phyloP scores from a whole-genome alignment of 2,888 invertebrate genomes.

The Cantharis lateralis region DNA sequence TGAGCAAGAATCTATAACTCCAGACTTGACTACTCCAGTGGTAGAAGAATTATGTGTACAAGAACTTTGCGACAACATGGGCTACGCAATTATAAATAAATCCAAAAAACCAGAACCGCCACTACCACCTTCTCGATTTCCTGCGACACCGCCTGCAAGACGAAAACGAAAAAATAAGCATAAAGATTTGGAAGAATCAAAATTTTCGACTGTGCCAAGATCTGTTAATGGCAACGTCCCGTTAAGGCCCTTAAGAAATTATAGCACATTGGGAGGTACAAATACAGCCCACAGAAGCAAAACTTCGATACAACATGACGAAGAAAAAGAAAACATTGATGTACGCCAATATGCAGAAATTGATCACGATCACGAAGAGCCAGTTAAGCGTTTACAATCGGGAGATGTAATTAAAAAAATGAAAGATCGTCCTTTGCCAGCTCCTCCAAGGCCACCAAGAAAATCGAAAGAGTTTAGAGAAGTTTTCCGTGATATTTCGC shows the following conservation, averaged over 20 bases:
- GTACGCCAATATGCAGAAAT: conserved; percentile 67
- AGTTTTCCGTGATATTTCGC: conserved; percentile 46
- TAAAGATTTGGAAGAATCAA: conserved; percentile 60
- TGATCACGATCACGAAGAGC: conserved; percentile 63
- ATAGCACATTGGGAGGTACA: conserved; percentile 65
- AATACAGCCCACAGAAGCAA: conserved; percentile 62
- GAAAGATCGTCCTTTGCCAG: conserved; percentile 83
- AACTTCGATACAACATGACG: conserved; percentile 42
- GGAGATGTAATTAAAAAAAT: conserved; percentile 80
- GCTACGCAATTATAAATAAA: conserved; percentile 81
- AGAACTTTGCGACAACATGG: conserved; percentile 54
- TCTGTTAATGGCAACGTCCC: conserved; percentile 60
- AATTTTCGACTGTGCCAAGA: conserved; percentile 73
- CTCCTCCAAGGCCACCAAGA: conserved; percentile 84
- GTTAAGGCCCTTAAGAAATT: conserved; percentile 63
- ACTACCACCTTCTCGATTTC: conserved; percentile 65
- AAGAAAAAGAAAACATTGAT: conserved; percentile 54
- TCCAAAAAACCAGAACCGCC: conserved; percentile 55
- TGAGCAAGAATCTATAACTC: conserved; percentile 66
- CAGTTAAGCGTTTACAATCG: conserved; percentile 68
- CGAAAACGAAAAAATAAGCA: conserved; percentile 32
- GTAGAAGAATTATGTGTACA: conserved; percentile 46
- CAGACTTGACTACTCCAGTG: conserved; percentile 50
- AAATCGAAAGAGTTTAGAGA: conserved; percentile 41
- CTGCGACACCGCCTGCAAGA: conserved; percentile 51